phyloP scores from a whole-genome alignment of 2,888 invertebrate genomes.

The Malthinus flaveolus region DNA sequence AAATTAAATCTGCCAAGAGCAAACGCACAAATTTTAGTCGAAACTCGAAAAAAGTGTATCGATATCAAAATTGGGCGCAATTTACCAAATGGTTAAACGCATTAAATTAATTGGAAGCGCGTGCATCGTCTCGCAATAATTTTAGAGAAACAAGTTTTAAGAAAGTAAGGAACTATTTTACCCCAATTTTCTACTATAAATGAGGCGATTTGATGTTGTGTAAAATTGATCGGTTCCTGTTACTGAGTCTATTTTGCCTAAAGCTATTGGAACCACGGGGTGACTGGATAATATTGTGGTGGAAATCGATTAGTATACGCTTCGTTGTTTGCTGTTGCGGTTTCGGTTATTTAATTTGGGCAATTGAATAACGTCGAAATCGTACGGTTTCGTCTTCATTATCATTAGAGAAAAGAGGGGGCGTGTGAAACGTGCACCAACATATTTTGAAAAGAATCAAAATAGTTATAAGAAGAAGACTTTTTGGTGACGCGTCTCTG shows the following conservation, averaged over 20 bases:
- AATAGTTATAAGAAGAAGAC: background rate
- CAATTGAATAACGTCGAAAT: background rate
- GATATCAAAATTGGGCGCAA: background rate
- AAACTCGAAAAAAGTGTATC: background rate
- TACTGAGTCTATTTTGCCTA: conserved; percentile 34
- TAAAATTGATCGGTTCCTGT: conserved; percentile 55
- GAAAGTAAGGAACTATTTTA: conserved; percentile 27
- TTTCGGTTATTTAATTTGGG: conserved; percentile 22
- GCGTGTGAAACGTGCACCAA: too few species aligned
- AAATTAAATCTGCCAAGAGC: conserved; percentile 3
- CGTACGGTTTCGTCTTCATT: too few species aligned
- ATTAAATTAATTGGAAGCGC: conserved; percentile 18
- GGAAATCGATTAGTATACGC: conserved; percentile 31
- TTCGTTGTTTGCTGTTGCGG: conserved; percentile 26
- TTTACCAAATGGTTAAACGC: conserved; percentile 9
- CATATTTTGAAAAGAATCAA: too few species aligned
- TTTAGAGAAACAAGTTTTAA: conserved; percentile 19
- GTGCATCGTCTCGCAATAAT: conserved; percentile 19
- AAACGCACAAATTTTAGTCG: background rate
- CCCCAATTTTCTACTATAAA: conserved; percentile 35
- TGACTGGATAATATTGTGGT: conserved; percentile 24
- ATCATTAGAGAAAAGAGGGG: too few species aligned
- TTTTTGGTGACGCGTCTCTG: conserved; percentile 33
- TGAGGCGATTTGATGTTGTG: conserved; percentile 48
- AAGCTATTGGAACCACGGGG: conserved; percentile 25